phyloP scores from a whole-genome alignment of 2,797 vertebrate species.

The Sebastes cheni region DNA sequence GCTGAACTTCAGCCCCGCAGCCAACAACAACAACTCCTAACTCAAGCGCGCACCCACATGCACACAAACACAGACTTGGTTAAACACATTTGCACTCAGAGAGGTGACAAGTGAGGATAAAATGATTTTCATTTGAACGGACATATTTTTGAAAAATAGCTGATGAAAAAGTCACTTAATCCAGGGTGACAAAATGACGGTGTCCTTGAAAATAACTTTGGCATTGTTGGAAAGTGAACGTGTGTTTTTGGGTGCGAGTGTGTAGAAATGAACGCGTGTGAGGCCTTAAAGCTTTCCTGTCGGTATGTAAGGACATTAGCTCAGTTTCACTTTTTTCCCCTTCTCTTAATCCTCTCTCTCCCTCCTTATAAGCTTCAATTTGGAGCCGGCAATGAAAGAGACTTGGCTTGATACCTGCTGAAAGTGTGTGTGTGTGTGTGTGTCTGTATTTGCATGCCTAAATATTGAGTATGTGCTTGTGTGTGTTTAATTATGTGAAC shows the following conservation, averaged over 20 bases:
- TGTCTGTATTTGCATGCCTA: conserved; percentile 13
- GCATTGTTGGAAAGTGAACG: neutral
- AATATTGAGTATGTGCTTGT: conserved; percentile 18
- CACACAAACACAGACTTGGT: conserved; percentile 28
- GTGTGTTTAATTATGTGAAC: conserved; percentile 26
- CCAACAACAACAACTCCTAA: conserved; percentile 66
- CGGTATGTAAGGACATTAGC: conserved; percentile 37
- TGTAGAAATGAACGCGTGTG: conserved; percentile 7
- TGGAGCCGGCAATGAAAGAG: conserved; percentile 29
- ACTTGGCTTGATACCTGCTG: conserved; percentile 13
- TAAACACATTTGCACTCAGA: conserved; percentile 56
- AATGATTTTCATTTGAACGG: conserved; percentile 45
- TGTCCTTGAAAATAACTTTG: conserved; percentile 20
- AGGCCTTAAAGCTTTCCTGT: conserved; percentile 30
- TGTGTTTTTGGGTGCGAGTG: neutral
- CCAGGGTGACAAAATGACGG: conserved; percentile 8
- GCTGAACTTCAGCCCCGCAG: conserved; percentile 40
- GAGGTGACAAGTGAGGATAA: conserved; percentile 58
- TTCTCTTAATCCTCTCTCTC: conserved; percentile 41
- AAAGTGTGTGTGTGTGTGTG: neutral
- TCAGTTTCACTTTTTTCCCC: conserved; percentile 40
- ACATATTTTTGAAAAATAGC: neutral
- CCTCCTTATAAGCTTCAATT: conserved; percentile 27
- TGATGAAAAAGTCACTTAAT: conserved; percentile 37
- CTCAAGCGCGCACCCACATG: conserved; percentile 18